A percentile compares a stretch with the other conserved stretches of the same genome.
These are phyloP conservation scores for Heliconius aoede DNA, from an alignment of 2,888 invertebrate genomes.

Conservation along the genomic window DNA sequence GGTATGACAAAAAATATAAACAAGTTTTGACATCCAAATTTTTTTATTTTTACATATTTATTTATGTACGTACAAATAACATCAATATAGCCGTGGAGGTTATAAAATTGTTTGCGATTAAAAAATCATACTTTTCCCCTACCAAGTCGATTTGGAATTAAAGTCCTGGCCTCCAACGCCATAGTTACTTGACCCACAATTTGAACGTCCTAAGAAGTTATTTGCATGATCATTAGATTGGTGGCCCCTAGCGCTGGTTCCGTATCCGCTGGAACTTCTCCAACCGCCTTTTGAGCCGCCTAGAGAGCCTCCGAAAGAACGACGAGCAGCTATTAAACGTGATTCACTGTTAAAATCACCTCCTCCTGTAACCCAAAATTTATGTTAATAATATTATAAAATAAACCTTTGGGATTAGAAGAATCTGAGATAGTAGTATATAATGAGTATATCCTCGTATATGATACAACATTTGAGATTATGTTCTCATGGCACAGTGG, in stretches of 20 bases:
- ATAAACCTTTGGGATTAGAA: neutral
- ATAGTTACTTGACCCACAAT: neutral
- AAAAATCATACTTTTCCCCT: neutral
- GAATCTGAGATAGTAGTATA: no score
- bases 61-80: neutral
- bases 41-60: neutral
- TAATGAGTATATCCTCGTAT: no score
- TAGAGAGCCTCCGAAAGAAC: neutral
- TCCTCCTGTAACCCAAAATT: neutral
- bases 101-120: neutral
- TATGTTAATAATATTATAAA: no score
- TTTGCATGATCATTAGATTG: conserved; percentile 1
- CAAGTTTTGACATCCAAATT: neutral
- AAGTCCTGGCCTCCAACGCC: neutral
- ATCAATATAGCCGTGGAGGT: neutral
- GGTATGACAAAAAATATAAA: neutral
- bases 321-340: neutral
- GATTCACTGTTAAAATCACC: neutral
- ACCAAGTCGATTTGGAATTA: conserved; percentile 6
- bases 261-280: neutral
- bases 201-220: neutral
- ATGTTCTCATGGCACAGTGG: no score
- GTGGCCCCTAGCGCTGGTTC: neutral
- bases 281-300: conserved; percentile 1
- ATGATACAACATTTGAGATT: no score